phyloP scores from a whole-genome alignment of 1,140 invertebrate genomes.

The Camponotus pennsylvanicus region DNA sequence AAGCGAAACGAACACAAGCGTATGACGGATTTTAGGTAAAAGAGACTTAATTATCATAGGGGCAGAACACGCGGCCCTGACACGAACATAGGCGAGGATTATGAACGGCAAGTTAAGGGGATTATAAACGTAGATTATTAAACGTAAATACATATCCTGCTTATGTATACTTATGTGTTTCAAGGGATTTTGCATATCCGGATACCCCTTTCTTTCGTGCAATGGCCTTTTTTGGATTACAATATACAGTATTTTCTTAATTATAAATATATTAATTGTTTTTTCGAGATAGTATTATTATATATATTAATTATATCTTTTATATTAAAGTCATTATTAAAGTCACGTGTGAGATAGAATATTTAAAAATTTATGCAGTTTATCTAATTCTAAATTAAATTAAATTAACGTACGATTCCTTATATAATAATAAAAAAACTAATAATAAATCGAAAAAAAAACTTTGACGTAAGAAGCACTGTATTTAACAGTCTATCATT shows the following conservation, averaged over 20 bases:
- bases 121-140: slow-evolving; percentile 32
- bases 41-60: slow-evolving; percentile 49
- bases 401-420: not conserved
- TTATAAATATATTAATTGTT: slow-evolving; percentile 4
- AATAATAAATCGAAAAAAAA: not conserved
- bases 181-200: not conserved
- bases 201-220: not conserved
- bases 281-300: slow-evolving; percentile 1
- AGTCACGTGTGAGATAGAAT: not conserved
- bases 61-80: slow-evolving; percentile 26
- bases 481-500: not conserved
- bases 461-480: not conserved
- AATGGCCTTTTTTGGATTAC: not conserved
- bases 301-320: too few species aligned
- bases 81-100: slow-evolving; percentile 50
- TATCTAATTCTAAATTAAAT: not conserved
- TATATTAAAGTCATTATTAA: not conserved
- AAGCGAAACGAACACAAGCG: slow-evolving; percentile 14
- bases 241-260: not conserved
- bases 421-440: not conserved
- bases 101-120: slow-evolving; percentile 33
- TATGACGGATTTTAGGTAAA: slow-evolving; percentile 44
- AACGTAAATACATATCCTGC: slow-evolving; percentile 7
- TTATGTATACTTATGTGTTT: slow-evolving; percentile 24
- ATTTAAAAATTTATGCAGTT: not conserved